Conservation (phyloP, 2,888 invertebrate species). For the Metellina segmentata region DNA sequence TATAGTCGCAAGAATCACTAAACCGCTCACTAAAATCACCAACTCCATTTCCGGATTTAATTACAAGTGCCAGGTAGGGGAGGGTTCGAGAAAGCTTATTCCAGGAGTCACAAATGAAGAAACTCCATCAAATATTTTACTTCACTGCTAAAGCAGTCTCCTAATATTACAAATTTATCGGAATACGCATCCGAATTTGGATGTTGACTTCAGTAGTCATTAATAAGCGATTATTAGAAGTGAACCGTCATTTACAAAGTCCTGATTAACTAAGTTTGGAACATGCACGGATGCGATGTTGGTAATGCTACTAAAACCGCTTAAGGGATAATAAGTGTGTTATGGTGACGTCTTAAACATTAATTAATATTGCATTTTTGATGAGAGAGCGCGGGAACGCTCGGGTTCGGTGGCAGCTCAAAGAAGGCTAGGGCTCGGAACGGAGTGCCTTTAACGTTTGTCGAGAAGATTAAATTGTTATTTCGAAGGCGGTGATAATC, state of each 20-base stretch:
- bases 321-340: conserved; percentile 70
- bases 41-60: too few species aligned
- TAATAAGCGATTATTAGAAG: conserved; percentile 74
- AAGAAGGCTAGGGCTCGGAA: background rate
- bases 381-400: conserved; percentile 37
- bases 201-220: conserved; percentile 60
- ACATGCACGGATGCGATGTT: conserved; percentile 14
- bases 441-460: conserved; percentile 40
- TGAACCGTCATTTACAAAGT: conserved; percentile 54
- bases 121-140: conserved; percentile 32
- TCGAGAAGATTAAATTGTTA: conserved; percentile 46
- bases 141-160: conserved; percentile 7
- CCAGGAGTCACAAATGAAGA: too few species aligned
- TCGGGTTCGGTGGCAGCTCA: background rate
- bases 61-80: too few species aligned
- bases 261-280: conserved; percentile 65
- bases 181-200: conserved; percentile 27
- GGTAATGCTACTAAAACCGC: conserved; percentile 56
- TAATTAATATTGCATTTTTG: conserved; percentile 73
- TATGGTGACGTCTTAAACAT: conserved; percentile 71
- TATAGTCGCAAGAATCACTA: too few species aligned
- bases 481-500: conserved; percentile 40
- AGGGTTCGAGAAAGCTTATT: too few species aligned
- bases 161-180: conserved; percentile 64
- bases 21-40: too few species aligned